phyloP scores from a whole-genome alignment of 2,888 invertebrate species.

The Strigamia crassipes region DNA sequence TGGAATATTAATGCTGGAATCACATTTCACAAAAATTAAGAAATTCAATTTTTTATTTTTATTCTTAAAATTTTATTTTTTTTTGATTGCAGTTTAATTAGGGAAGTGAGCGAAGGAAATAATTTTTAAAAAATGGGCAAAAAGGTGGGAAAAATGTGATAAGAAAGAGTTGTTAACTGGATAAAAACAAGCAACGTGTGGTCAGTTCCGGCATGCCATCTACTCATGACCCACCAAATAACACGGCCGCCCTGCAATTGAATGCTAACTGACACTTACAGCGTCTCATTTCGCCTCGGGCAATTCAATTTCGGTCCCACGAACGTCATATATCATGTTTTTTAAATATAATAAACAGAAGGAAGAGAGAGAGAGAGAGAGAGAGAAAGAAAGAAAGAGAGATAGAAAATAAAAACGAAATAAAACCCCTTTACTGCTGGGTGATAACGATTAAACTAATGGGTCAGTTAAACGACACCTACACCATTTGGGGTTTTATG shows the following conservation, averaged over 20 bases:
- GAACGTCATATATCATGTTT: no score
- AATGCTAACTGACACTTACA: background rate
- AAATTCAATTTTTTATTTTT: background rate
- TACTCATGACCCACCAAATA: background rate
- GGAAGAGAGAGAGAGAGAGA: no score
- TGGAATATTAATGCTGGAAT: background rate
- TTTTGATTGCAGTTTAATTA: background rate
- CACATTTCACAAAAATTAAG: background rate
- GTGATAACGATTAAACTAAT: background rate
- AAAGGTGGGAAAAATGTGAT: background rate
- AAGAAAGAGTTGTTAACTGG: background rate
- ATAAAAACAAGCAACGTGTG: background rate
- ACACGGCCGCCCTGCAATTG: constrained; percentile 4
- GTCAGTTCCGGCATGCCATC: background rate
- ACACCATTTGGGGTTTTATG: background rate
- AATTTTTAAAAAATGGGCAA: background rate
- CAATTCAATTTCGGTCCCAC: background rate
- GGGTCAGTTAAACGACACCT: background rate
- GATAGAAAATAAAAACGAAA: no score
- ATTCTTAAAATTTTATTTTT: background rate
- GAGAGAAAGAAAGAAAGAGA: no score
- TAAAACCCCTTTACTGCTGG: background rate
- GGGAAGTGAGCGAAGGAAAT: background rate
- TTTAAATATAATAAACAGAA: no score
- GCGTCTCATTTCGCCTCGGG: background rate